These are phyloP conservation scores for Osmerus eperlanus DNA, from an alignment of 2,113 vertebrate genomes.

Conservation along the genomic window DNA sequence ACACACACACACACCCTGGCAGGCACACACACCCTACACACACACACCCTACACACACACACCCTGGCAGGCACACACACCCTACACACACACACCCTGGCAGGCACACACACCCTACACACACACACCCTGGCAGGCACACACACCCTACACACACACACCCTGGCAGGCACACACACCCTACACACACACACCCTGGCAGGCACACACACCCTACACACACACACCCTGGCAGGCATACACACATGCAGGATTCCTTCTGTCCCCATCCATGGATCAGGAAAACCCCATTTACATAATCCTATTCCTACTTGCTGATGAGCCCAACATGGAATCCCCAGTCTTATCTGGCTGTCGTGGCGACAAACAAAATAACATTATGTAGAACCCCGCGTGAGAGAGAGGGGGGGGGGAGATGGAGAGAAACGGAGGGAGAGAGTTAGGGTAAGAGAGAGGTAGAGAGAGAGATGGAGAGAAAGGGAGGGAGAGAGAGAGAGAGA, in stretches of 20 bases:
- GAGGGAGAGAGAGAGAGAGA: neutral
- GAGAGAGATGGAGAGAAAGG: constrained; percentile 7
- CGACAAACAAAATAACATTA: constrained; percentile 28
- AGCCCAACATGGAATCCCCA: constrained; percentile 35
- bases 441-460: constrained; percentile 16
- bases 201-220: too few relatives aligned
- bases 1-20: neutral
- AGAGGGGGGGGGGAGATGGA: constrained; percentile 2
- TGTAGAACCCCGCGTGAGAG: neutral
- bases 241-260: neutral
- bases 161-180: too few relatives aligned
- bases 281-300: constrained; percentile 63
- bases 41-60: too few relatives aligned
- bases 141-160: too few relatives aligned
- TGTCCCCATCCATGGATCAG: constrained; percentile 43
- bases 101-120: too few relatives aligned
- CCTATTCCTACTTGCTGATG: constrained; percentile 55
- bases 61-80: too few relatives aligned
- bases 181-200: too few relatives aligned
- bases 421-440: neutral
- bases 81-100: neutral
- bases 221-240: neutral
- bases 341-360: constrained; percentile 1
- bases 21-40: too few relatives aligned
- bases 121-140: neutral